phyloP scores from a whole-genome alignment of 2,113 vertebrate genomes.

The Desmodus rotundus region DNA sequence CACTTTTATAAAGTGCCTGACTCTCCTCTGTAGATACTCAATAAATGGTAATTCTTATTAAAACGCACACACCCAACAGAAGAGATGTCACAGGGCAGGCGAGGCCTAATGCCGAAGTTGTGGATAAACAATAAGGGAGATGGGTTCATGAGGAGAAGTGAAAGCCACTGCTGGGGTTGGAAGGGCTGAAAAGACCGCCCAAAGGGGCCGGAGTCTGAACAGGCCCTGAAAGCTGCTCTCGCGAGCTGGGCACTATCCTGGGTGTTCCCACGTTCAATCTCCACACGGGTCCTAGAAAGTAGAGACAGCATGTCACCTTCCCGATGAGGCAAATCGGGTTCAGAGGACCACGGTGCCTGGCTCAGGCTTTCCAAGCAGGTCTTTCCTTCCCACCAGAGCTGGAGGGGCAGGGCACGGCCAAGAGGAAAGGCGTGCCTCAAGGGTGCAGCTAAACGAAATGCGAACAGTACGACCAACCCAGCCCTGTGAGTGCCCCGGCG shows the following conservation, averaged over 20 bases:
- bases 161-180: background rate
- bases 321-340: background rate
- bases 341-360: background rate
- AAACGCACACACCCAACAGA: background rate
- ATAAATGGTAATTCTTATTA: slow-evolving; percentile 55
- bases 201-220: background rate
- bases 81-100: slow-evolving; percentile 46
- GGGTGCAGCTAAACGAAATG: background rate
- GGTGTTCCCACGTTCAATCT: background rate
- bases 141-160: background rate
- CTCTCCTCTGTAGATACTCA: slow-evolving; percentile 34
- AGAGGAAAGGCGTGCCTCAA: background rate
- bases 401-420: background rate
- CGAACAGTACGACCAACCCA: background rate
- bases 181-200: background rate
- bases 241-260: accelerated
- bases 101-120: slow-evolving; percentile 23
- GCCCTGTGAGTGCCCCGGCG: background rate
- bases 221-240: background rate
- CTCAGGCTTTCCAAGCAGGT: background rate
- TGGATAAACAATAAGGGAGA: slow-evolving; percentile 24
- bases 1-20: slow-evolving; percentile 45
- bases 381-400: background rate
- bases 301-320: background rate
- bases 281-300: background rate